Percentiles rank a stretch among this genome's conserved stretches.
Evolutionary conservation across 1,140 invertebrate genomes (phyloP).

Genomic region (Heterodera schachtii): DNA sequence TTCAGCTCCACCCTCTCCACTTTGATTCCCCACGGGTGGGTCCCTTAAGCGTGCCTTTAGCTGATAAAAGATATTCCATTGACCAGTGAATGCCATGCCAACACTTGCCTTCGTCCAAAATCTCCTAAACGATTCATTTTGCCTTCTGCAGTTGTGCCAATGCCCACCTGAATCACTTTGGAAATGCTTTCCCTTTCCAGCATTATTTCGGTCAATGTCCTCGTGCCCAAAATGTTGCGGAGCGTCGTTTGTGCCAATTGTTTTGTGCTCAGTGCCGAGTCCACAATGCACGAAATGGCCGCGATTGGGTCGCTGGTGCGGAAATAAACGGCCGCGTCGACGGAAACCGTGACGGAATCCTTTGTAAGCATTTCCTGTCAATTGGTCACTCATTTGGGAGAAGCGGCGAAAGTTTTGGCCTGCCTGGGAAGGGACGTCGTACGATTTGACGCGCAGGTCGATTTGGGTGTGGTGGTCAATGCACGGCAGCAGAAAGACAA

Average conservation of each 20-base stretch:
- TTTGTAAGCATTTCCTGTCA: conserved; percentile 83
- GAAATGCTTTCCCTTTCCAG: conserved; percentile 87
- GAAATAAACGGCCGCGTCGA: conserved; percentile 59
- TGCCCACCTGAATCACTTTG: conserved; percentile 49
- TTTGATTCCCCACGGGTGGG: conserved; percentile 60
- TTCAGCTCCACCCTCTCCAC: conserved; percentile 70
- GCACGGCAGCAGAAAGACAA: conserved; percentile 85
- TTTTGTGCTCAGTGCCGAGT: conserved; percentile 52
- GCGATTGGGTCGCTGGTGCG: conserved; percentile 58
- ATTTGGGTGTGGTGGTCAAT: conserved; percentile 84
- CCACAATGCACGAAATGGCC: conserved; percentile 44
- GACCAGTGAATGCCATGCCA: too few species aligned
- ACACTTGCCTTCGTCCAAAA: conserved; percentile 56
- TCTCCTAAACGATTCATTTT: conserved; percentile 73
- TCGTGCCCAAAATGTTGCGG: conserved; percentile 87
- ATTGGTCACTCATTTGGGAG: too few species aligned
- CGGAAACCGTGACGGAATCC: conserved; percentile 80
- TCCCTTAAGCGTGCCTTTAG: conserved; percentile 36
- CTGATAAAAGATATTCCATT: conserved; percentile 19
- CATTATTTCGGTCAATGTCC: conserved; percentile 84
- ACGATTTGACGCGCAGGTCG: conserved; percentile 76
- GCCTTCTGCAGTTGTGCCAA: neutral
- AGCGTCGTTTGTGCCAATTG: conserved; percentile 67
- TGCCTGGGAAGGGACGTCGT: conserved; percentile 91
- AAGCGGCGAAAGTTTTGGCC: conserved; percentile 58